Conservation (phyloP, 1,140 invertebrate genomes). For the Ceratina japonica region DNA sequence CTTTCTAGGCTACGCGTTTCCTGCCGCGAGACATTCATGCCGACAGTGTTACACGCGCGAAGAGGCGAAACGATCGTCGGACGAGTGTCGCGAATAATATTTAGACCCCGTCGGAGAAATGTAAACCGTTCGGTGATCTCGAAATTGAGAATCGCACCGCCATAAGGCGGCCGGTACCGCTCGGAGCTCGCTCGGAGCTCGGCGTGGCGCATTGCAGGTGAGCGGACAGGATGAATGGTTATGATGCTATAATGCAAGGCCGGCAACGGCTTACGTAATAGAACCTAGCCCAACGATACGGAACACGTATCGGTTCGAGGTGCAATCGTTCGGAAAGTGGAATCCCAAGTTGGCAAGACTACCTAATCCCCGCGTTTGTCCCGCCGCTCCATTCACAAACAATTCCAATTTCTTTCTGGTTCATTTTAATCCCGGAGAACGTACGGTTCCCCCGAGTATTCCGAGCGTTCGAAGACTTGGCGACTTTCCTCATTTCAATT, state of each 20-base stretch:
- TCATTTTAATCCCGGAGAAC: neutral
- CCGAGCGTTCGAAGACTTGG: too few relatives aligned
- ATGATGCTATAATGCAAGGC: slow-evolving; percentile 77
- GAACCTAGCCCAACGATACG: slow-evolving; percentile 70
- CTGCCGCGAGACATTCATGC: slow-evolving; percentile 34
- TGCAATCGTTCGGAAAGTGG: slow-evolving; percentile 59
- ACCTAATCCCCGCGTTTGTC: neutral
- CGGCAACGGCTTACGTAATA: slow-evolving; percentile 69
- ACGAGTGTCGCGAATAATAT: too few relatives aligned
- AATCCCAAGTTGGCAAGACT: neutral
- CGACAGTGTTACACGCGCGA: too few relatives aligned
- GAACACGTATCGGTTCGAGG: slow-evolving; percentile 68
- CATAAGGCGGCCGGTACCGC: neutral
- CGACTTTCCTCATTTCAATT: too few relatives aligned
- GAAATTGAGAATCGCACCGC: neutral
- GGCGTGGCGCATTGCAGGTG: slow-evolving; percentile 75
- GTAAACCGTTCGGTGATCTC: neutral
- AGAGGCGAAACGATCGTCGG: too few relatives aligned
- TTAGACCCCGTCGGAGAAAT: too few relatives aligned
- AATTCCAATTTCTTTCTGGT: too few relatives aligned
- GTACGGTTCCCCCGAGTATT: neutral
- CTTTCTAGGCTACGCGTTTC: slow-evolving; percentile 64
- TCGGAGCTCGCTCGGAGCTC: slow-evolving; percentile 53
- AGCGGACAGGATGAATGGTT: slow-evolving; percentile 76
- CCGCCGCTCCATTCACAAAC: too few relatives aligned